Percentiles rank a stretch among this genome's conserved stretches.
Evolutionary conservation across 2,888 invertebrate genomes (phyloP).

Genomic region (Protophormia terraenovae): DNA sequence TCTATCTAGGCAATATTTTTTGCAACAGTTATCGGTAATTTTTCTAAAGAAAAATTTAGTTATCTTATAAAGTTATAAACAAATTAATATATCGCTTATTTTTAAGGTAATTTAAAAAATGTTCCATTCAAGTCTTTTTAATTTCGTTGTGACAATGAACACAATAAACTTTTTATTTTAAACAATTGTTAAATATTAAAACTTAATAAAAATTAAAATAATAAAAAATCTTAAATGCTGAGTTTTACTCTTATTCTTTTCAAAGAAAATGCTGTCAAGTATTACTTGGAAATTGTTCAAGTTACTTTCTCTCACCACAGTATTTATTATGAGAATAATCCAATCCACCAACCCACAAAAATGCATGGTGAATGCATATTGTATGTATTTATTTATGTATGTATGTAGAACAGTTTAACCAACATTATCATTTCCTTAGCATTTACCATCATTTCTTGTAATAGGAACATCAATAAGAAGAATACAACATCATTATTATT

Average conservation of each 20-base stretch:
- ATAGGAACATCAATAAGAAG: slow-evolving; percentile 50
- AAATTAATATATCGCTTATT: too few relatives aligned
- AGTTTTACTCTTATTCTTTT: too few relatives aligned
- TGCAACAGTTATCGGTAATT: too few relatives aligned
- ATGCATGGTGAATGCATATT: background rate
- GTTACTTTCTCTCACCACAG: background rate
- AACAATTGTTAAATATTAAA: too few relatives aligned
- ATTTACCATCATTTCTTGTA: slow-evolving; percentile 53
- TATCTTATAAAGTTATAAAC: too few relatives aligned
- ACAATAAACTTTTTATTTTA: too few relatives aligned
- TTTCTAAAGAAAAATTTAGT: too few relatives aligned
- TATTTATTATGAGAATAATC: background rate
- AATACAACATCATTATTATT: slow-evolving; percentile 37
- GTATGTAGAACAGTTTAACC: slow-evolving; percentile 38
- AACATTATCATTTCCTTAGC: slow-evolving; percentile 61
- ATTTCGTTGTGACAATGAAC: too few relatives aligned
- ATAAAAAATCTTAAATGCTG: slow-evolving; percentile 11
- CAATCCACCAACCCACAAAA: background rate
- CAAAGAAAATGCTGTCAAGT: slow-evolving; percentile 17
- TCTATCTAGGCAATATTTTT: too few relatives aligned
- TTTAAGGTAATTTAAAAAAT: too few relatives aligned
- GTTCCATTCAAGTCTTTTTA: too few relatives aligned
- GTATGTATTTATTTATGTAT: too few relatives aligned
- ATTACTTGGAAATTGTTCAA: slow-evolving; percentile 36
- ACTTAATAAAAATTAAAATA: background rate